Evolutionary conservation across 2,113 vertebrate genomes (phyloP), one percentile per base, ranked within the genome.

Genomic region (Calonectris borealis): DNA sequence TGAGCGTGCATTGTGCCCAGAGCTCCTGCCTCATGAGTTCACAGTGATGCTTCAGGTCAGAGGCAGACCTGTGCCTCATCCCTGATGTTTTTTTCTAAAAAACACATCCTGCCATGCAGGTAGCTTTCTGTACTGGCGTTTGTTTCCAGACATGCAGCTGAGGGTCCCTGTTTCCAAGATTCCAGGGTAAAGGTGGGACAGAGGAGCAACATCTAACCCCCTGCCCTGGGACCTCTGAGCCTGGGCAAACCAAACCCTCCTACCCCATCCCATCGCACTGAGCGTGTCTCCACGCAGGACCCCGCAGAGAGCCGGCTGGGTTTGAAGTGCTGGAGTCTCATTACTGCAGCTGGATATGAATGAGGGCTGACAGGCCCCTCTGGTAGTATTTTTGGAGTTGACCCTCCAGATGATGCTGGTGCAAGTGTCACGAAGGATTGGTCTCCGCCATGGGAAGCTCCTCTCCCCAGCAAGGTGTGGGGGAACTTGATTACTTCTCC

Each of bases 221-320:
- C 9, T 49, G n/a, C 21, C 11, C 26, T 40, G 17, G 83, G 17
- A 49, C 8, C 10, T 13, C 22, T 4, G 38, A 79, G 32, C 46
- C 27, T 31, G 44, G 48, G 40, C 36, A 79, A 65, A 66, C 17
- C 16, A 51, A 89, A 77, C n/a, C 25, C 13, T 58, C 34, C 61
- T 75, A 49, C 6, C 10, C 27, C 20, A 40, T 46, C 68, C 48
- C 22, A 32, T 44, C 25, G 10, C 1, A 5, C 3, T 3, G 65
- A 54, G 26, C 3, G 0, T 38, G 19, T n/a, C 31, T 5, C 31
- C 31, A 25, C 0, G 5, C 2, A 5, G 76, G 44, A 83, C n/a
- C 16, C 7, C 1, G 0, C 16, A 36, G 38, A 3, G 11, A 64
- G 16, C 44, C 3, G 8, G 2, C 16, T 79, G 46, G 10, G 18